phyloP scores from a whole-genome alignment of 2,888 invertebrate species.

The Apodemia hepburni region DNA sequence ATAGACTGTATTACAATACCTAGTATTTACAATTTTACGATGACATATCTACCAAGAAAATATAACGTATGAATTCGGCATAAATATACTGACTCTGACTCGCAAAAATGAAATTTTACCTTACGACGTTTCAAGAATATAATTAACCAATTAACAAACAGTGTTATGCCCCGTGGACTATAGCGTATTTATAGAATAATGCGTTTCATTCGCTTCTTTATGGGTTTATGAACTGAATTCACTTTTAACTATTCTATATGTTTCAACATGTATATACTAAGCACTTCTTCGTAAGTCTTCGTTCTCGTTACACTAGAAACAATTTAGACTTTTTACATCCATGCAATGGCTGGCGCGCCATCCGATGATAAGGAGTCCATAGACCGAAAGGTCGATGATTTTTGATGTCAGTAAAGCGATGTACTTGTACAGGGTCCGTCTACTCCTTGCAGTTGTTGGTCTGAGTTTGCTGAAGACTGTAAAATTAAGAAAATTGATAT shows the following conservation, averaged over 20 bases:
- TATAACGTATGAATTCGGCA: too few relatives aligned
- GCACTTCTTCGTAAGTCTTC: constrained; percentile 28
- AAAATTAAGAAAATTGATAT: constrained; percentile 34
- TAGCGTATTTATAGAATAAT: neutral
- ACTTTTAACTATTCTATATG: constrained; percentile 7
- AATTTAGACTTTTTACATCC: constrained; percentile 53
- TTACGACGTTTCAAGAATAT: too few relatives aligned
- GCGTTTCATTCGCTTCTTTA: constrained; percentile 3
- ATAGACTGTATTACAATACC: too few relatives aligned
- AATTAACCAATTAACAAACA: too few relatives aligned
- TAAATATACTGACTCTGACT: too few relatives aligned
- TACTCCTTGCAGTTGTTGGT: constrained; percentile 63
- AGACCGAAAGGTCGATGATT: constrained; percentile 51
- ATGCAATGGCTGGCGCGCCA: constrained; percentile 64
- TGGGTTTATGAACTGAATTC: neutral
- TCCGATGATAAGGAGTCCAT: constrained; percentile 66
- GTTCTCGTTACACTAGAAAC: constrained; percentile 28
- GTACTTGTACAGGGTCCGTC: constrained; percentile 73
- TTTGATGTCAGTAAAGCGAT: constrained; percentile 73
- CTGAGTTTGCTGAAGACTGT: constrained; percentile 59
- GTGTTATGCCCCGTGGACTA: too few relatives aligned
- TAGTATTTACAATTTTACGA: too few relatives aligned
- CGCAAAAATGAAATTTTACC: too few relatives aligned
- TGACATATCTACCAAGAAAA: too few relatives aligned
- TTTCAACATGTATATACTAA: constrained; percentile 11